A percentile compares a stretch with the other conserved stretches of the same genome.
These are phyloP conservation scores for Pachliopta kotzebuea DNA, from an alignment of 2,888 invertebrate genomes.

Conservation along the genomic window DNA sequence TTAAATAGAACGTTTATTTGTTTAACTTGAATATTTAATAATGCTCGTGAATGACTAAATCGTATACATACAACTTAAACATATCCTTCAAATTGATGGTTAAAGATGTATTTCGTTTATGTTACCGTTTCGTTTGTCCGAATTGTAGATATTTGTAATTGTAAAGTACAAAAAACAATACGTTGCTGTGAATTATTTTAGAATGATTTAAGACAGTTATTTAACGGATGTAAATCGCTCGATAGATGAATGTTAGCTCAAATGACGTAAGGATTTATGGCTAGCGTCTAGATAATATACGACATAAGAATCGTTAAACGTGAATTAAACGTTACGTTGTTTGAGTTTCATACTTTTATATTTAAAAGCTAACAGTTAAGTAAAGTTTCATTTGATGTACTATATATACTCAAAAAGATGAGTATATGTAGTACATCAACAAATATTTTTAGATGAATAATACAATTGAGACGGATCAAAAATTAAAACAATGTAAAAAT, in stretches of 20 bases:
- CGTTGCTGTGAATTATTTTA: conserved; percentile 16
- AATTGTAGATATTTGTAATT: conserved; percentile 1
- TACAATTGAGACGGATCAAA: no score
- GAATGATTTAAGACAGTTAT: conserved; percentile 16
- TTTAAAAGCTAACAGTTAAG: background rate
- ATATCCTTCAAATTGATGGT: background rate
- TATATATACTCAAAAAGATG: no score
- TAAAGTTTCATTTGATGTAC: no score
- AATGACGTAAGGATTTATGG: conserved; percentile 28
- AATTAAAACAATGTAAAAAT: no score
- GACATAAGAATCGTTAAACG: conserved; percentile 27
- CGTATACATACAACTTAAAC: background rate
- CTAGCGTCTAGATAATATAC: conserved; percentile 26
- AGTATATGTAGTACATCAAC: no score
- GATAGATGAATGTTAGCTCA: conserved; percentile 16
- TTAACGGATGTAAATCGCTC: conserved; percentile 18
- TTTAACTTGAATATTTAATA: background rate
- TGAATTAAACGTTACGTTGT: conserved; percentile 21
- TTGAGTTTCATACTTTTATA: background rate
- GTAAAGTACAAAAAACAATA: background rate
- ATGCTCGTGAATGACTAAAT: background rate
- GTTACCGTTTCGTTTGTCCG: background rate
- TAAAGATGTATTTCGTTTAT: no score
- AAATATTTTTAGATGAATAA: no score
- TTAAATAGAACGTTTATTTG: background rate